Evolutionary conservation across 2,113 vertebrate genomes (phyloP), one percentile per base, ranked within the genome.

Genomic region (Cathartes aura): DNA sequence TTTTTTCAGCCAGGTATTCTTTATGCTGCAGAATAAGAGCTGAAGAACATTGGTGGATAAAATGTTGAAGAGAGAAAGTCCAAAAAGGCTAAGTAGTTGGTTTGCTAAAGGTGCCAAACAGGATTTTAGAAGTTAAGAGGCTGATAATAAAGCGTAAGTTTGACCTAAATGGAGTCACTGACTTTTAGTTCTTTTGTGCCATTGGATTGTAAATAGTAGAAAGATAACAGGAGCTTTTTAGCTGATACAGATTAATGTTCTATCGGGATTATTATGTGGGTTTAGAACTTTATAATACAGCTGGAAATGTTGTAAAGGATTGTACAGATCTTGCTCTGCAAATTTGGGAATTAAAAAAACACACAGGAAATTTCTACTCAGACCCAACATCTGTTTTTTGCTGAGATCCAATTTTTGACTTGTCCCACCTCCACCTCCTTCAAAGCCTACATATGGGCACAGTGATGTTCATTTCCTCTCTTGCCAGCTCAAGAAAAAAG

Each of bases 321-420:
- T 96, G 94, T 76, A 73, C 73, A 90, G 86, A 84, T 81, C 82
- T 94, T 89, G 52, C 60, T 91, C 64, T 94, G 64, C 48, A 96
- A 94, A 93, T 96, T 62, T 87, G 87, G 87, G 70, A 96, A 94
- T 70, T 85, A 85, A 95, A 95, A 94, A 85, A 93, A 66, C 2
- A 4, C 52, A 58, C 76, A 75, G 68, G 64, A 89, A 89, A 76
- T 91, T 97, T 97, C 82, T 90, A 22, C 42, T 89, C 47, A 48
- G 75, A 55, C 7, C 21, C 55, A 17, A n/a, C 94, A 92, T 89
- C 90, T 95, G 76, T 12, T 94, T 93, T 96, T 91, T 87, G 30
- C 55, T 82, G 62, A 72, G 53, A 75, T 81, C 60, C 43, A 3
- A 0, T 86, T 92, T 96, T 89, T 95, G 20, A 84, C 63, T 93